phyloP scores from a whole-genome alignment of 1,140 invertebrate species.

The Brachionus rubens region DNA sequence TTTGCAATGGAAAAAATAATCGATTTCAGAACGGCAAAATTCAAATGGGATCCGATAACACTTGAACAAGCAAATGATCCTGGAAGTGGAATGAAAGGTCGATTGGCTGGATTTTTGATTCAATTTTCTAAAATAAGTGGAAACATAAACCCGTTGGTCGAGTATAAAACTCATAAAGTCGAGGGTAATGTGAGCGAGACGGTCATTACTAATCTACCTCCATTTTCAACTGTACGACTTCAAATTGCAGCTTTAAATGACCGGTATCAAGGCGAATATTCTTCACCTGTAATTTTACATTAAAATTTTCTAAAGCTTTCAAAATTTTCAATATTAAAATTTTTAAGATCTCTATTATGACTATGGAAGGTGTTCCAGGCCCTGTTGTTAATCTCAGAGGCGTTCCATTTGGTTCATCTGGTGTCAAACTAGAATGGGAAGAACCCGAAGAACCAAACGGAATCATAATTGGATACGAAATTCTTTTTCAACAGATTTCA shows the following conservation, averaged over 20 bases:
- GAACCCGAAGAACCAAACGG: slow-evolving; percentile 46
- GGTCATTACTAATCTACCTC: slow-evolving; percentile 15
- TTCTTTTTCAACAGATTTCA: slow-evolving; percentile 40
- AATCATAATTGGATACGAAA: slow-evolving; percentile 40
- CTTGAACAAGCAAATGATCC: slow-evolving; percentile 36
- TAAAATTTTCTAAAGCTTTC: not conserved
- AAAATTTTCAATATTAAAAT: not conserved
- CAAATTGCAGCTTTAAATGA: slow-evolving; percentile 42
- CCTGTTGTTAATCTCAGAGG: slow-evolving; percentile 38
- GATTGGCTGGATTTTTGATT: slow-evolving; percentile 35
- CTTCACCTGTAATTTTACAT: not conserved
- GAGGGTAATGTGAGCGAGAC: slow-evolving; percentile 42
- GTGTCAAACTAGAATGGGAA: slow-evolving; percentile 39
- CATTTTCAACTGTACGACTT: slow-evolving; percentile 28
- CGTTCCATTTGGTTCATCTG: slow-evolving; percentile 21
- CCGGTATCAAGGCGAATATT: slow-evolving; percentile 42
- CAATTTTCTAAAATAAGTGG: slow-evolving; percentile 42
- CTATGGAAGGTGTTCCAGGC: slow-evolving; percentile 28
- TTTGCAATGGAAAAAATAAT: not conserved
- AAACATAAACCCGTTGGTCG: slow-evolving; percentile 6
- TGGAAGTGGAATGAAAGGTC: slow-evolving; percentile 18
- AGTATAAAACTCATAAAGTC: slow-evolving; percentile 41
- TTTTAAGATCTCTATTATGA: slow-evolving; percentile 25
- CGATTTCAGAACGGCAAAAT: slow-evolving; percentile 23
- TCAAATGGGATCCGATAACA: slow-evolving; percentile 36